Base-by-base conservation (phyloP, 2,888 invertebrate genomes). In the Drosophila mulleri region DNA sequence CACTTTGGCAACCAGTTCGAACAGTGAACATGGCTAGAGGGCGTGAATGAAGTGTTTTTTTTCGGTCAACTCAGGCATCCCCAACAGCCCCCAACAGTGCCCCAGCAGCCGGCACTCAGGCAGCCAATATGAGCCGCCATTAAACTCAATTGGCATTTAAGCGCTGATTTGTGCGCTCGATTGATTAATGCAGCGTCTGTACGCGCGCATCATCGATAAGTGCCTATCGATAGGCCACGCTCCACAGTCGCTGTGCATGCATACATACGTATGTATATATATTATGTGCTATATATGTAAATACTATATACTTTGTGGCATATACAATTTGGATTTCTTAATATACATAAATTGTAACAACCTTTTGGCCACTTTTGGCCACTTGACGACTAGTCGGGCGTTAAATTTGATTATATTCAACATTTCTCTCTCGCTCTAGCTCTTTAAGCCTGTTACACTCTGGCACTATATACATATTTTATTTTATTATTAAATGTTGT, bases 341-440 rank as follows among this genome's bases (percentile, higher is more conserved):
- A 56, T 39, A 57, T 63, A 29, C 62, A 50, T 50, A 61, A 56
- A 44, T 32, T 20, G 53, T 32, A 41, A 29, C 23, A 48, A 44
- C 29, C 66, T 75, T 66, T 67, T 50, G 69, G 60, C 58, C 61
- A 67, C 63, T 68, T 76, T 72, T 53, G 65, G 72, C 72, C 82
- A 75, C 79, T 83, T 77, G 80, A 66, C 54, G 57, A 45, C 78
- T 72, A 85, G 65, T 85, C 80, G 64, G 74, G 83, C 83, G 85
- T 58, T 82, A 82, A 85, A 83, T 83, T 85, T 85, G 85, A 82
- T 83, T 80, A 73, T 72, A 70, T 75, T 78, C 82, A 74, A 80
- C 78, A 82, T 77, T 75, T 82, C 20, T 14, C 41, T 16, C 48
- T 11, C 20, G 14, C 20, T 35, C 23, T 4, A 8, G 23, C 39